A percentile compares a stretch with the other conserved stretches of the same genome.
These are phyloP conservation scores for Ricordea florida DNA, from an alignment of 92 coral and sea anemone genomes.

Conservation along the genomic window DNA sequence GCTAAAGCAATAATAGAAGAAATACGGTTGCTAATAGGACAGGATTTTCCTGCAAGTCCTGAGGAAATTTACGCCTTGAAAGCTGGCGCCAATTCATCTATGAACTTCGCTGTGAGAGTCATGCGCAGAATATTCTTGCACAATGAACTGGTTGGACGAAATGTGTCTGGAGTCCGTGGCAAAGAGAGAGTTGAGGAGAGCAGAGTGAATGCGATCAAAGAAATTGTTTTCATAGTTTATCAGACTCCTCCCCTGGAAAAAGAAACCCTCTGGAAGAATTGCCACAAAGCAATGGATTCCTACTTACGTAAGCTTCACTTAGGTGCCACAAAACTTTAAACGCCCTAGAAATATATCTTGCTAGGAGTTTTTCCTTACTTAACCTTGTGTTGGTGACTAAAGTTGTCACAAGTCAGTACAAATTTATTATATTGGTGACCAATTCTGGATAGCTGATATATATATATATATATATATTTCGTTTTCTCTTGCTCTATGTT, in stretches of 20 bases:
- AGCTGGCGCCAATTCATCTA: conserved; percentile 9
- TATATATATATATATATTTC: no score
- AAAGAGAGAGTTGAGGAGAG: conserved; percentile 24
- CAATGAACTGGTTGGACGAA: conserved; percentile 12
- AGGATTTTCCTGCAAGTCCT: conserved; percentile 2
- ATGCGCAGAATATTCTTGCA: conserved; percentile 13
- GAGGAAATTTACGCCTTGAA: conserved; percentile 9
- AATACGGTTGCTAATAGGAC: neutral
- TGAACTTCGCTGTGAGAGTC: conserved; percentile 34
- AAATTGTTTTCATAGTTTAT: conserved; percentile 30
- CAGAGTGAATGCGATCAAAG: conserved; percentile 21
- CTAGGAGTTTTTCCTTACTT: no score
- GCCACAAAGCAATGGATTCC: conserved; percentile 34
- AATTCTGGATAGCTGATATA: no score
- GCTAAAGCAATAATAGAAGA: conserved; percentile 29
- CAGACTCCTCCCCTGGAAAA: conserved; percentile 14
- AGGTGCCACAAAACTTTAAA: no score
- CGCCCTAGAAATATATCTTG: no score
- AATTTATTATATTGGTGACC: no score
- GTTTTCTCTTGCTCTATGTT: no score
- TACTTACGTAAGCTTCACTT: conserved; percentile 20
- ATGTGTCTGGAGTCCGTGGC: conserved; percentile 22
- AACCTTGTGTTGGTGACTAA: no score
- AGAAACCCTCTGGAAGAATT: conserved; percentile 24
- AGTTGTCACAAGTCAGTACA: no score